Evolutionary conservation across 2,888 invertebrate species (phyloP).

Genomic region (Hecatera dysodea): DNA sequence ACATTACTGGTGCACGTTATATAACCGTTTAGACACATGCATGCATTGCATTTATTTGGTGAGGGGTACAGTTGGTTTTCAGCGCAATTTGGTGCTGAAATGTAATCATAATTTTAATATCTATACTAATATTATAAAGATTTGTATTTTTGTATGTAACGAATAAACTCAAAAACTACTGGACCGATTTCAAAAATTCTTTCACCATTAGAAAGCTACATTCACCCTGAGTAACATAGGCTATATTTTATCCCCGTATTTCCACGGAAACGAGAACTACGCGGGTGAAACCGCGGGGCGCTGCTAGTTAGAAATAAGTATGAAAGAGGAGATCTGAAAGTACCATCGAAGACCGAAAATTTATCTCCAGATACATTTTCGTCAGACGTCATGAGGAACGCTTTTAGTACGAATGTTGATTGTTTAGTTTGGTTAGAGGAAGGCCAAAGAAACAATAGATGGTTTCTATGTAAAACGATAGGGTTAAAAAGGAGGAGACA

Average conservation of each 20-base stretch:
- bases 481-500: neutral
- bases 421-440: neutral
- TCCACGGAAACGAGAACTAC: too few relatives aligned
- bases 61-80: constrained; percentile 11
- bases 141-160: too few relatives aligned
- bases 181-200: too few relatives aligned
- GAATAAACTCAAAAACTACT: too few relatives aligned
- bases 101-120: neutral
- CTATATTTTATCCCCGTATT: too few relatives aligned
- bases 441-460: neutral
- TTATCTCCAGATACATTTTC: neutral
- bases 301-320: neutral
- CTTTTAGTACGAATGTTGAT: neutral
- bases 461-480: neutral
- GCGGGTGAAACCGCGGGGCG: too few relatives aligned
- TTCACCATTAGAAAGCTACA: too few relatives aligned
- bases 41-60: constrained; percentile 34
- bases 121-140: too few relatives aligned
- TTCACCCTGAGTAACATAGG: too few relatives aligned
- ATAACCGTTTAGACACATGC: constrained; percentile 15
- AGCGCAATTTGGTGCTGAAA: constrained; percentile 27
- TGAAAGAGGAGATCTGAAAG: neutral
- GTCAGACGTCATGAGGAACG: neutral
- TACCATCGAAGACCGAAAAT: neutral
- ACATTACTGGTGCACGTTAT: constrained; percentile 22